Percentiles rank a stretch among this genome's conserved stretches.
Evolutionary conservation across 2,113 vertebrate genomes (phyloP).

Genomic region (Lophura nycthemera): DNA sequence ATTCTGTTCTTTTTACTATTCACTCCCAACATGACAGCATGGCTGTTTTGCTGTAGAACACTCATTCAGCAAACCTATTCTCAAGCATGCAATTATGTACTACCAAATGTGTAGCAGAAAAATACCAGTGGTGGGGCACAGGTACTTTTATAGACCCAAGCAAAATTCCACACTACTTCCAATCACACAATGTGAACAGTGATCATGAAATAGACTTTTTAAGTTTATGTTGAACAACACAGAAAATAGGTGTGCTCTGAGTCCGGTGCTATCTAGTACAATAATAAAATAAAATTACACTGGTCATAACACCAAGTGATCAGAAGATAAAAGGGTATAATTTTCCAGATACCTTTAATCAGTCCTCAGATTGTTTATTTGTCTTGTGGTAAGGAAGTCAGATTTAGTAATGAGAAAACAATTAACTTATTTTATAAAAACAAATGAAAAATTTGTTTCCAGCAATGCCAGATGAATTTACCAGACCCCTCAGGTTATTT

Average conservation of each 20-base stretch:
- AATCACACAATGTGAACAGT: background rate
- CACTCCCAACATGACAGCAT: background rate
- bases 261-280: background rate
- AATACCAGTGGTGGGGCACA: background rate
- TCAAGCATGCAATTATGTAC: rapidly evolving
- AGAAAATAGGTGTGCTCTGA: background rate
- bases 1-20: background rate
- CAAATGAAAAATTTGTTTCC: background rate
- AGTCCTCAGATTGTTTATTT: background rate
- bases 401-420: background rate
- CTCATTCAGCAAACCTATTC: background rate
- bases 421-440: constrained; percentile 15
- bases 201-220: background rate
- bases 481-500: background rate
- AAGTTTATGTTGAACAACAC: background rate
- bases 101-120: rapidly evolving
- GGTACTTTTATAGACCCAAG: background rate
- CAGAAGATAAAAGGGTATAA: background rate
- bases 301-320: background rate
- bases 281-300: background rate
- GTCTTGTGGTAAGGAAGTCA: background rate
- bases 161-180: background rate
- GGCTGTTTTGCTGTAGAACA: background rate
- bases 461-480: constrained; percentile 22
- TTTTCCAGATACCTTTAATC: background rate